Evolutionary conservation across 2,888 invertebrate species (phyloP).

Genomic region (Hypomecis atomaria): DNA sequence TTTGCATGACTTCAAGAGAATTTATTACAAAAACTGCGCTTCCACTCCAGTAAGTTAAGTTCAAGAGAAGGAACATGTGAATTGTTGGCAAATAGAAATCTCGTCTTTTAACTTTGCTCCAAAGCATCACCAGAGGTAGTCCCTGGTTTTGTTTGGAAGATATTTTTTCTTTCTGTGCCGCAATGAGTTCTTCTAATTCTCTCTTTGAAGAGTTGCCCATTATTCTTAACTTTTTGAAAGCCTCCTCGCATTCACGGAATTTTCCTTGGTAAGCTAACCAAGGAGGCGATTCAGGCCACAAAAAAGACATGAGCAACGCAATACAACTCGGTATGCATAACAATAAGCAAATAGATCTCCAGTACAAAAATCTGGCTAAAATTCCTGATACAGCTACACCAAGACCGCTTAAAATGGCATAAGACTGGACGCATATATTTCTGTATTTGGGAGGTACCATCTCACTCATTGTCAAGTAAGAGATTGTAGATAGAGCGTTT

Average conservation of each 20-base stretch:
- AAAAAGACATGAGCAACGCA: constrained; percentile 23
- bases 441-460: constrained; percentile 6
- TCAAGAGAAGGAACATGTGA: constrained; percentile 33
- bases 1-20: constrained; percentile 1
- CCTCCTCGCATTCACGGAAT: constrained; percentile 34
- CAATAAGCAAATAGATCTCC: constrained; percentile 30
- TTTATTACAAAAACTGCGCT: constrained; percentile 23
- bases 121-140: neutral
- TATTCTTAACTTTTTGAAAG: constrained; percentile 40
- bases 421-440: constrained; percentile 5
- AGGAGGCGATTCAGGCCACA: constrained; percentile 43
- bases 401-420: constrained; percentile 15
- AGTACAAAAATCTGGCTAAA: constrained; percentile 20
- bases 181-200: constrained; percentile 35
- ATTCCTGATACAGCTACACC: neutral
- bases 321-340: constrained; percentile 26
- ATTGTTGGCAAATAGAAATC: constrained; percentile 42
- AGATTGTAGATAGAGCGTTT: neutral
- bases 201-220: constrained; percentile 20
- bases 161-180: constrained; percentile 29
- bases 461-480: constrained; percentile 5
- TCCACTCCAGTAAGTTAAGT: constrained; percentile 40
- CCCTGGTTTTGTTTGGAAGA: neutral
- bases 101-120: constrained; percentile 14
- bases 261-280: constrained; percentile 44